A percentile compares a stretch with the other conserved stretches of the same genome.
phyloP scores from a whole-genome alignment of 2,113 vertebrate species.

The Elaphurus davidianus region DNA sequence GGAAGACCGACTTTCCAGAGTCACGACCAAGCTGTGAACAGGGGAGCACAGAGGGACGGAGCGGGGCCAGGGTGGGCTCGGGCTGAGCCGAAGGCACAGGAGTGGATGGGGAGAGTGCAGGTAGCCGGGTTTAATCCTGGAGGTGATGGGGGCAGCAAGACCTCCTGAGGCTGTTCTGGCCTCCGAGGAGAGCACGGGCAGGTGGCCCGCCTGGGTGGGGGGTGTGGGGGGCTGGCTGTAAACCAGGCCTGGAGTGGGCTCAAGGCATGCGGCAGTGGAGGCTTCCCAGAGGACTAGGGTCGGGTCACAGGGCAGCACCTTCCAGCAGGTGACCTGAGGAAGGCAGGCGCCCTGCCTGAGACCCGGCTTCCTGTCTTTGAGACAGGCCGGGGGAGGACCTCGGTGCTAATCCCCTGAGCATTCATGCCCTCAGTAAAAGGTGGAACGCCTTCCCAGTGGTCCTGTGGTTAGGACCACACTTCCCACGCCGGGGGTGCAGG shows the following conservation, averaged over 20 bases:
- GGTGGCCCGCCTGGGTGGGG: neutral
- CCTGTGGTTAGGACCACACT: neutral
- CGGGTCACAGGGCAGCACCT: neutral
- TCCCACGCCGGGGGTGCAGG: fast-evolving
- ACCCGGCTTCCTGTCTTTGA: neutral
- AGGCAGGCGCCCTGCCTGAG: too few relatives aligned
- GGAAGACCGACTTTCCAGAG: neutral
- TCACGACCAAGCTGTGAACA: neutral
- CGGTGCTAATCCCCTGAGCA: too few relatives aligned
- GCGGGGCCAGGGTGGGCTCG: fast-evolving
- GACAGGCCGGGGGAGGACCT: neutral
- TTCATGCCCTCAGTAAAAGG: neutral
- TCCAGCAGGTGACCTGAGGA: neutral
- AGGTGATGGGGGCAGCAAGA: neutral
- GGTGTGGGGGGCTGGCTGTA: neutral
- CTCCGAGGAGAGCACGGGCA: neutral
- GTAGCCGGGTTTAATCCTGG: neutral
- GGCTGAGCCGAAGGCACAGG: fast-evolving
- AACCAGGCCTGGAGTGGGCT: neutral
- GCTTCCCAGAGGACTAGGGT: neutral
- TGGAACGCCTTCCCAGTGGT: neutral
- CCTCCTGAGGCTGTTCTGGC: neutral
- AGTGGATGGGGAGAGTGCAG: neutral
- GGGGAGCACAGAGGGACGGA: fast-evolving
- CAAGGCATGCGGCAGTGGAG: fast-evolving